These are phyloP conservation scores for Drosophila leontia DNA, from an alignment of 1,140 invertebrate species.

Conservation along the genomic window DNA sequence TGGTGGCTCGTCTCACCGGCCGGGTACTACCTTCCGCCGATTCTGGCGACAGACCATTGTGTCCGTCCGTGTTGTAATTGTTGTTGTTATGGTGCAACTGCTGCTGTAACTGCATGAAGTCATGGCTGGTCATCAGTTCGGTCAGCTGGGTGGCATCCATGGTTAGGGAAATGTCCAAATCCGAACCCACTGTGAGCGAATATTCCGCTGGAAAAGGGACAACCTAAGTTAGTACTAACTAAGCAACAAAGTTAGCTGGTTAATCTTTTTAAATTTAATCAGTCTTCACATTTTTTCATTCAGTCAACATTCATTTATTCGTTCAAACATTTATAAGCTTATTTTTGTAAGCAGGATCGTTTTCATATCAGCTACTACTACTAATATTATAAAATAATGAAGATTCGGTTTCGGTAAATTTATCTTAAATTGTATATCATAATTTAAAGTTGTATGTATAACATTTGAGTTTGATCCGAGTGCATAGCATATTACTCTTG, in stretches of 20 bases:
- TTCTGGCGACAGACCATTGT: constrained; percentile 69
- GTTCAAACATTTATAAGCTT: background rate
- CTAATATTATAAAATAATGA: too few species aligned
- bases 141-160: constrained; percentile 78
- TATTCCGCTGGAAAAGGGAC: background rate
- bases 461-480: too few species aligned
- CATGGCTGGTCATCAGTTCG: constrained; percentile 74
- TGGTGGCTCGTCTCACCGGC: constrained; percentile 70
- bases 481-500: too few species aligned
- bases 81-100: constrained; percentile 76
- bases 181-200: background rate
- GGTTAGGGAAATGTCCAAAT: background rate
- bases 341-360: background rate
- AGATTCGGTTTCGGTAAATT: too few species aligned
- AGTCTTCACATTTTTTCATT: too few species aligned
- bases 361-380: background rate
- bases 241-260: background rate
- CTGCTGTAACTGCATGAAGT: constrained; percentile 75
- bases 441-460: too few species aligned
- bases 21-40: constrained; percentile 68
- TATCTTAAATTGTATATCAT: background rate
- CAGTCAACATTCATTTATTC: too few species aligned
- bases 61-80: constrained; percentile 73
- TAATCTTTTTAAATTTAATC: too few species aligned
- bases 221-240: background rate